Base-by-base conservation (phyloP, 1,140 invertebrate genomes). In the Lepidurus arcticus region DNA sequence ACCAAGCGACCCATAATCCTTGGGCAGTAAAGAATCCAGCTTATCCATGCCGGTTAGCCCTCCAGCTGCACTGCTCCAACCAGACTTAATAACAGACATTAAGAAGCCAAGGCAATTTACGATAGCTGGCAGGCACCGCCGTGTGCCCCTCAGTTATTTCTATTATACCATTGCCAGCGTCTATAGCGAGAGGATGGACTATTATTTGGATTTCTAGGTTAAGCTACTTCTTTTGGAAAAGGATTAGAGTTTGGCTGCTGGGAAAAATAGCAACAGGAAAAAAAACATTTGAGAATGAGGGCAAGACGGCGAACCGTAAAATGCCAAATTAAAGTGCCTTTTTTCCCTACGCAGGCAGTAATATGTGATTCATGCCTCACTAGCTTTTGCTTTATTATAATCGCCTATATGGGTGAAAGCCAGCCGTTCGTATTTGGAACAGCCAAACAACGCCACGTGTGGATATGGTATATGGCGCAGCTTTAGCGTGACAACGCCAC, bases 111-210 rank as follows among this genome's bases (percentile, higher is more conserved):
- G 9, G 53, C 53, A 13, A 65, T 65, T 65, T 65, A 65, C 53
- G 53, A 65, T 65, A 65, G 53, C 53, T 65, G 53, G 53, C 53
- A 65, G 53, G 53, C 53, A 65, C 53, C 53, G 53, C 53, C 53
- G 53, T 65, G 13, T 21, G 53, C 53, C 53, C 53, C 21, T 65
- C 16, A 65, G 53, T 65, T 65, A 65, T 65, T 65, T 65, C 53
- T 65, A 65, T 65, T 65, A 65, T 65, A 21, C 9, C 53, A 65
- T 21, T 65, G 53, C 53, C 53, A 65, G 21, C 53, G 13, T 65
- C 53, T 65, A 65, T 21, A 65, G 53, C n/a, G 8, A 21, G 34
- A 34, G 13, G 53, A 65, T 65, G 53, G 53, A 65, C 53, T 65
- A 21, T 65, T 65, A 65, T 65, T 65, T 65, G 21, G 53, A 65